Conservation (phyloP, 2,888 invertebrate species). For the Spodoptera littoralis region DNA sequence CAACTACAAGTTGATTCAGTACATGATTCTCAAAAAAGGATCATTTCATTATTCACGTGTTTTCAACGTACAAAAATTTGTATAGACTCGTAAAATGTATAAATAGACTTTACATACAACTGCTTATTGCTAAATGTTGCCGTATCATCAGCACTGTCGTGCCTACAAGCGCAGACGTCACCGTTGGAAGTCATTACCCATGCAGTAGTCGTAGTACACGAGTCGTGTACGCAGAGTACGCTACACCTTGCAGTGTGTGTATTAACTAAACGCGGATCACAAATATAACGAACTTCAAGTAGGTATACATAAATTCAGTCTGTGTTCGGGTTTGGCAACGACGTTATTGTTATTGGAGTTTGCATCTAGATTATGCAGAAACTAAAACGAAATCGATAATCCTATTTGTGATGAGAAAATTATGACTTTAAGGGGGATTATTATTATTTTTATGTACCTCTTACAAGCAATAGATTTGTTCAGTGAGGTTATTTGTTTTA, state of each 20-base stretch:
- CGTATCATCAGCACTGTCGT: slow-evolving; percentile 68
- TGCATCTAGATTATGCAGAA: slow-evolving; percentile 51
- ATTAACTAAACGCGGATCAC: slow-evolving; percentile 57
- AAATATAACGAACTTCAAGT: slow-evolving; percentile 79
- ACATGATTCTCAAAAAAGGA: slow-evolving; percentile 89
- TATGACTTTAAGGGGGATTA: slow-evolving; percentile 32
- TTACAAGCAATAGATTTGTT: slow-evolving; percentile 48
- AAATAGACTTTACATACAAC: slow-evolving; percentile 88
- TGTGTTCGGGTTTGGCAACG: slow-evolving; percentile 86
- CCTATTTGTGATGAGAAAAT: slow-evolving; percentile 69
- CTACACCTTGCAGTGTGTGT: slow-evolving; percentile 46
- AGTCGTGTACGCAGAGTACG: slow-evolving; percentile 31
- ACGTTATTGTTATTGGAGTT: slow-evolving; percentile 76
- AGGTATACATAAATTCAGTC: slow-evolving; percentile 86
- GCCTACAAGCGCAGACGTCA: slow-evolving; percentile 56
- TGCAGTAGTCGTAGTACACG: slow-evolving; percentile 54
- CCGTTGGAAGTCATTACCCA: slow-evolving; percentile 60
- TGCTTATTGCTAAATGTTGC: slow-evolving; percentile 88
- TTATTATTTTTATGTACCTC: slow-evolving; percentile 42
- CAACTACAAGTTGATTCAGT: slow-evolving; percentile 85
- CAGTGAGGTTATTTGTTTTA: slow-evolving; percentile 35
- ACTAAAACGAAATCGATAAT: slow-evolving; percentile 52
- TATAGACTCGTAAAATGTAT: slow-evolving; percentile 89
- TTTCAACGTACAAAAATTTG: slow-evolving; percentile 87
- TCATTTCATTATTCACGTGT: slow-evolving; percentile 84